These are phyloP conservation scores for Lanius collurio DNA, from an alignment of 2,113 vertebrate species.

Conservation along the genomic window DNA sequence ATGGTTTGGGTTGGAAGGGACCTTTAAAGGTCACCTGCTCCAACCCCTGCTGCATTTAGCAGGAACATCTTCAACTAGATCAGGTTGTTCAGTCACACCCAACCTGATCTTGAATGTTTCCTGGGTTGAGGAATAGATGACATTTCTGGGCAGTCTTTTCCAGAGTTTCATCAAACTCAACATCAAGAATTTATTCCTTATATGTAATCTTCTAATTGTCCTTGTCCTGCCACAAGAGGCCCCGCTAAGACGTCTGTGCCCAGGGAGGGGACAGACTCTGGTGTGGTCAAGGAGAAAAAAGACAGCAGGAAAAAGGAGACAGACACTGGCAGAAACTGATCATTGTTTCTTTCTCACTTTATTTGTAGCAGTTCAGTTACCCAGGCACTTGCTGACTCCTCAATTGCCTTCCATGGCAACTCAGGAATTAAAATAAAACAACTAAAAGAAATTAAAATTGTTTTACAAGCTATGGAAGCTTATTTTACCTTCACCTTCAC, in stretches of 20 bases:
- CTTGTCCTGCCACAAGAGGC: neutral
- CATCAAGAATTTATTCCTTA: rapidly evolving
- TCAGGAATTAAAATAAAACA: neutral
- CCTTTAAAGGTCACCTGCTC: neutral
- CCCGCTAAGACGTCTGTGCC: neutral
- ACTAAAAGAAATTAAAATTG: neutral
- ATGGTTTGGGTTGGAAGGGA: neutral
- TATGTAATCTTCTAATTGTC: neutral
- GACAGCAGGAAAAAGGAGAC: neutral
- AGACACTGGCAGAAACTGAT: neutral
- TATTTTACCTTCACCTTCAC: neutral
- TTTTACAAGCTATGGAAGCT: neutral
- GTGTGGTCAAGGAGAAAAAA: neutral
- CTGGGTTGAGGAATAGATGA: neutral
- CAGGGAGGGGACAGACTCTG: neutral
- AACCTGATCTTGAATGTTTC: neutral
- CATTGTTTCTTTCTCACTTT: neutral
- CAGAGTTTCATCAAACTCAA: neutral
- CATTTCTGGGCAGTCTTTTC: neutral
- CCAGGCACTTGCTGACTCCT: neutral
- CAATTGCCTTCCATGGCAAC: neutral
- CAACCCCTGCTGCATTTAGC: neutral
- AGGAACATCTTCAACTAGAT: neutral
- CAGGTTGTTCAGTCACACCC: neutral
- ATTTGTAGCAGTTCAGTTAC: neutral